Evolutionary conservation across 2,888 invertebrate species (phyloP).

Genomic region (Cantharis rufa): DNA sequence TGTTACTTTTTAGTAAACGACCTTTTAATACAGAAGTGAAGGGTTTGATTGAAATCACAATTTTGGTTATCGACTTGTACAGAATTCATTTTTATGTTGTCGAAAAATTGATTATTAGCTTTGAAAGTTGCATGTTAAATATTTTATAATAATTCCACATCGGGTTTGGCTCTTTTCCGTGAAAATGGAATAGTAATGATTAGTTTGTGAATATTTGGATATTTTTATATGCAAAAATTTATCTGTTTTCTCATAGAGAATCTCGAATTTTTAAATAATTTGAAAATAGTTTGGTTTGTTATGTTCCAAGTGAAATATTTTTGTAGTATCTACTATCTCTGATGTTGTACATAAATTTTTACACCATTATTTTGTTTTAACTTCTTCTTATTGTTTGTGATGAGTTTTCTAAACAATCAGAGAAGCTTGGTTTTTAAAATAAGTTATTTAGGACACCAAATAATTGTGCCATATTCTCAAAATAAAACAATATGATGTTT

Average conservation of each 20-base stretch:
- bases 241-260: not conserved
- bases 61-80: not conserved
- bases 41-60: not conserved
- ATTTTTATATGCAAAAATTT: not conserved
- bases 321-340: not conserved
- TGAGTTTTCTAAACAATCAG: not conserved
- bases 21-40: not conserved
- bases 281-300: not conserved
- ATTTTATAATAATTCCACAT: not conserved
- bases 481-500: not conserved
- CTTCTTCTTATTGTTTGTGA: not conserved
- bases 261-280: too few species aligned
- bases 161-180: not conserved
- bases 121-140: not conserved
- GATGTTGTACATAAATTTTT: not conserved
- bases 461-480: not conserved
- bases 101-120: not conserved
- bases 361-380: not conserved
- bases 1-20: too few species aligned
- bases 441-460: not conserved
- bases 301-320: not conserved
- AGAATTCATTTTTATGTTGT: not conserved
- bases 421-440: not conserved
- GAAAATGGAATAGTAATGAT: not conserved
- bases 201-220: not conserved